These are phyloP conservation scores for Tetheella fluctuosa DNA, from an alignment of 2,888 invertebrate species.

Conservation along the genomic window DNA sequence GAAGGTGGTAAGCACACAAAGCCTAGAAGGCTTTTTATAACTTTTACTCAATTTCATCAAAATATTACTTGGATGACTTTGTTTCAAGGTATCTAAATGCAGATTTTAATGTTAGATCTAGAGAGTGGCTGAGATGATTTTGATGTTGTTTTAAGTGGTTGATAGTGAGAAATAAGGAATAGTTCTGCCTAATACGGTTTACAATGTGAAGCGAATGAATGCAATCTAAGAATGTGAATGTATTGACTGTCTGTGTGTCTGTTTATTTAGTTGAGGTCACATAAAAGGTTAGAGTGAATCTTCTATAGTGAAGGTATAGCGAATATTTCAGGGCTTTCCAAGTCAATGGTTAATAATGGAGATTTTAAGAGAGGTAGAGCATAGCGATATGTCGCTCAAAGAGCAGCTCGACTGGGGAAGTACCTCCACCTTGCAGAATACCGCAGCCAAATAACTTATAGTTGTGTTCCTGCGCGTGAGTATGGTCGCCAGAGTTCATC, in stretches of 20 bases:
- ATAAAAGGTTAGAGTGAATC: not conserved
- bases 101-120: conserved; percentile 42
- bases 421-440: too few species aligned
- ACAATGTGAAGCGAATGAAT: conserved; percentile 31
- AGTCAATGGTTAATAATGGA: not conserved
- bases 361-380: too few species aligned
- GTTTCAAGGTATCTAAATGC: conserved; percentile 39
- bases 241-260: not conserved
- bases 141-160: conserved; percentile 64
- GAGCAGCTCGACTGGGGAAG: too few species aligned
- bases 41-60: not conserved
- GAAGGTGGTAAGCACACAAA: too few species aligned
- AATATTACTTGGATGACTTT: not conserved
- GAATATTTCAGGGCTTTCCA: not conserved
- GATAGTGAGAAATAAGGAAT: conserved; percentile 50
- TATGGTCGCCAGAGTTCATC: too few species aligned
- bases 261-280: conserved; percentile 7
- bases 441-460: too few species aligned
- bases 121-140: conserved; percentile 58
- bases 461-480: too few species aligned
- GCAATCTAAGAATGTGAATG: conserved; percentile 12
- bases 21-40: too few species aligned
- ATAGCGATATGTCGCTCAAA: too few species aligned
- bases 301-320: not conserved
- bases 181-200: conserved; percentile 36